Percentiles rank a stretch among this genome's conserved stretches.
These are phyloP conservation scores for Barbus barbus DNA, from an alignment of 2,113 vertebrate genomes.

Conservation along the genomic window DNA sequence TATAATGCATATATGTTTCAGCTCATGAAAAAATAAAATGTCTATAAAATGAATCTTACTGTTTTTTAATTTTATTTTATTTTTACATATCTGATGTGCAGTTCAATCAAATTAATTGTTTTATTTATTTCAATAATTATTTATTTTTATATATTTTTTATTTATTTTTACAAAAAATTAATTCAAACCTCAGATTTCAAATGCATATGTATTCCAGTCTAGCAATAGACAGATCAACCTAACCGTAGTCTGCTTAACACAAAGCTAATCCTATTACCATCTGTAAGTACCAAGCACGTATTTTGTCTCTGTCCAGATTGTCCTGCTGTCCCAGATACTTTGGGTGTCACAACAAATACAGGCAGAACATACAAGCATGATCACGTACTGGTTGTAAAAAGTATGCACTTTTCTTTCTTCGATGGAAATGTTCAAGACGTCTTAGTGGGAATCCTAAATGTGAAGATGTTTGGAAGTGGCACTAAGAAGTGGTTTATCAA, in stretches of 20 bases:
- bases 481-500: constrained; percentile 80
- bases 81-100: no score
- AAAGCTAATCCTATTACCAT: constrained; percentile 87
- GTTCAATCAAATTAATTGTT: no score
- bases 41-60: no score
- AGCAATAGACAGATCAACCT: constrained; percentile 66
- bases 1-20: no score
- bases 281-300: constrained; percentile 78
- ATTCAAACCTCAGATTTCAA: not conserved
- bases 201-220: constrained; percentile 33
- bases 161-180: no score
- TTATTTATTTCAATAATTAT: no score
- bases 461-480: constrained; percentile 80
- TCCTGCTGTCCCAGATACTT: constrained; percentile 74
- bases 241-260: constrained; percentile 76
- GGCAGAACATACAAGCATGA: constrained; percentile 36
- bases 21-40: no score
- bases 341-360: constrained; percentile 70
- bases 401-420: constrained; percentile 68
- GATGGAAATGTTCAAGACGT: constrained; percentile 61
- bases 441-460: constrained; percentile 57
- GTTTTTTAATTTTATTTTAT: no score
- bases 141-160: no score
- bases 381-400: constrained; percentile 46
- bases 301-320: constrained; percentile 80